Evolutionary conservation across 2,797 vertebrate species (phyloP).

Genomic region (Champsocephalus esox): DNA sequence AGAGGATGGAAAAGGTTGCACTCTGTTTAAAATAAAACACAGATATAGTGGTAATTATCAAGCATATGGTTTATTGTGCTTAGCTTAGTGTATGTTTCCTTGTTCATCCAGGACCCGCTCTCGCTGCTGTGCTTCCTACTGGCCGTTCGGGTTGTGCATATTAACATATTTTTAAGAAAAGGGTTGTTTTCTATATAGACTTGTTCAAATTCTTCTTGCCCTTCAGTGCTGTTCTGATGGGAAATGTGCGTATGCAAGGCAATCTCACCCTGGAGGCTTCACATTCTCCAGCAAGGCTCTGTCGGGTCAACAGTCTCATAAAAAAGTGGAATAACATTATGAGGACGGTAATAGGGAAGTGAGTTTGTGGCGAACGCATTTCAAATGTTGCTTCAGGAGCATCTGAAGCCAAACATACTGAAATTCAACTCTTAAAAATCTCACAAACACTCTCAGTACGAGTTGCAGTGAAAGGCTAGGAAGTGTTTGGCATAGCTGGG

Average conservation of each 20-base stretch:
- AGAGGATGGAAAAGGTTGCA: constrained; percentile 9
- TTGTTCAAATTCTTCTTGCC: constrained; percentile 73
- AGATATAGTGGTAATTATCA: constrained; percentile 49
- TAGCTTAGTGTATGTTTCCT: constrained; percentile 8
- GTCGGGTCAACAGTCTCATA: constrained; percentile 80
- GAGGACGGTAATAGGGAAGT: constrained; percentile 72
- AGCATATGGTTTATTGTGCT: constrained; percentile 28
- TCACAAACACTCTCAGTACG: constrained; percentile 56
- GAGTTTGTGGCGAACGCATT: constrained; percentile 76
- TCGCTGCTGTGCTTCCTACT: constrained; percentile 31
- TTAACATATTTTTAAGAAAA: constrained; percentile 62
- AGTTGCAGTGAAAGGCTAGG: constrained; percentile 40
- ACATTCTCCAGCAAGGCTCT: constrained; percentile 74
- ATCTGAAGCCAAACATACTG: constrained; percentile 70
- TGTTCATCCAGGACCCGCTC: constrained; percentile 19
- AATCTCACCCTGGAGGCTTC: constrained; percentile 77
- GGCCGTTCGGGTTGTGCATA: constrained; percentile 35
- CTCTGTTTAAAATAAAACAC: constrained; percentile 52
- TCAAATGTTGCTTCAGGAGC: constrained; percentile 65
- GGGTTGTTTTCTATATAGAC: constrained; percentile 59
- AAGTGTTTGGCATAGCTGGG: constrained; percentile 22
- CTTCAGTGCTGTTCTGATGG: constrained; percentile 81
- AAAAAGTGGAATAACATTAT: constrained; percentile 80
- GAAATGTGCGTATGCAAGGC: constrained; percentile 83
- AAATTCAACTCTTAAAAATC: constrained; percentile 62